phyloP scores from a whole-genome alignment of 2,888 invertebrate genomes.

The Petrophora chlorosata region DNA sequence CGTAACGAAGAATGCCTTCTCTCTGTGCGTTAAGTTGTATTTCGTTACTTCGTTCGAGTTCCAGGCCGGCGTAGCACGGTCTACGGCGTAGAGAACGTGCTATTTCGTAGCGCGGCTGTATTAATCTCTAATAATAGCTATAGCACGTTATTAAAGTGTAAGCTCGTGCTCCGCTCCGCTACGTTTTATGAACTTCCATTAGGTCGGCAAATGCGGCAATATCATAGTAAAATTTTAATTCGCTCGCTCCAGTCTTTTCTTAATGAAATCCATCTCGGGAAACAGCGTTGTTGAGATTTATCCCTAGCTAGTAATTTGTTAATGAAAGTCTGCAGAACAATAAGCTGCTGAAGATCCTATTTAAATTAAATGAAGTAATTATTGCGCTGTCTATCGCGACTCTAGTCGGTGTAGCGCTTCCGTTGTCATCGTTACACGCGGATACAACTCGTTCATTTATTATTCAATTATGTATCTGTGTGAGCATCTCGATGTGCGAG shows the following conservation, averaged over 20 bases:
- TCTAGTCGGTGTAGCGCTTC: too few relatives aligned
- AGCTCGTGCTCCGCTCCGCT: background rate
- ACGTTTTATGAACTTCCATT: background rate
- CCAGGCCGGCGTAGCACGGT: background rate
- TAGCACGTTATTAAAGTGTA: background rate
- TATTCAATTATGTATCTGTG: too few relatives aligned
- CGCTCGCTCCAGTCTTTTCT: background rate
- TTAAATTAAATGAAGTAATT: background rate
- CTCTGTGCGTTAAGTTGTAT: too few relatives aligned
- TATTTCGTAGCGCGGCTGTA: background rate
- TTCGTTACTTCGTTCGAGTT: too few relatives aligned
- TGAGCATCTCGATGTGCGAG: too few relatives aligned
- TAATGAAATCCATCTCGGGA: slow-evolving; percentile 1
- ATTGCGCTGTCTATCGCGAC: background rate
- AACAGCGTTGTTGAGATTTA: slow-evolving; percentile 2
- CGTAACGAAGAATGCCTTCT: too few relatives aligned
- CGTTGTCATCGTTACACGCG: too few relatives aligned
- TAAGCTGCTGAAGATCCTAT: background rate
- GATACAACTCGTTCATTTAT: too few relatives aligned
- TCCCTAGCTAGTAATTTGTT: background rate
- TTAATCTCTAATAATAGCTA: background rate
- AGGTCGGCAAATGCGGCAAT: background rate
- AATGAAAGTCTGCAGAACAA: slow-evolving; percentile 2
- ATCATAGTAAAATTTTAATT: background rate
- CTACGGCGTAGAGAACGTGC: background rate